These are phyloP conservation scores for Hylaea fasciaria DNA, from an alignment of 2,888 invertebrate genomes.

Conservation along the genomic window DNA sequence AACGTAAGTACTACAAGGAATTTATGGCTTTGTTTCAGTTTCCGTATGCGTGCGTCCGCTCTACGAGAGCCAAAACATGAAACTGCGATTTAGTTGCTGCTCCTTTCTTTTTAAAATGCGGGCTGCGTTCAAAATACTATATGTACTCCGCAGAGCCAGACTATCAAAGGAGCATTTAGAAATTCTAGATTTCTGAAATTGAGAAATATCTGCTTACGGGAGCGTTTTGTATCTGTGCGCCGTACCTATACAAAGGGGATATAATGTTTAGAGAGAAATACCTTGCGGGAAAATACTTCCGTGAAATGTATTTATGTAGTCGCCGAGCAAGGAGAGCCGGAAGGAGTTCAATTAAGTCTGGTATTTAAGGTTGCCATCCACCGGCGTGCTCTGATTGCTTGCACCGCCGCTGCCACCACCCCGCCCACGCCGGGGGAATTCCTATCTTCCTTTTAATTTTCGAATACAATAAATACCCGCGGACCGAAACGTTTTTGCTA, in stretches of 20 bases:
- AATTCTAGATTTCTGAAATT: constrained; percentile 47
- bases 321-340: constrained; percentile 65
- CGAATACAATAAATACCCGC: constrained; percentile 80
- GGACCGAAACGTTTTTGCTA: constrained; percentile 59
- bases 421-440: constrained; percentile 62
- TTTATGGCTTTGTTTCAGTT: constrained; percentile 60
- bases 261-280: constrained; percentile 61
- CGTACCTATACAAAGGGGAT: constrained; percentile 17
- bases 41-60: constrained; percentile 63
- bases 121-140: constrained; percentile 56
- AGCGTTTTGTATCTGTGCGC: constrained; percentile 16
- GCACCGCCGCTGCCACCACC: constrained; percentile 47
- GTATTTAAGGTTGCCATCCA: constrained; percentile 82
- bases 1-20: constrained; percentile 51
- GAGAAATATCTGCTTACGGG: constrained; percentile 37
- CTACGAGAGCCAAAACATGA: constrained; percentile 63
- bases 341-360: constrained; percentile 83
- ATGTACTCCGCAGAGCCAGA: constrained; percentile 44
- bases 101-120: constrained; percentile 60
- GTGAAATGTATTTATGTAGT: constrained; percentile 78
- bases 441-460: constrained; percentile 79
- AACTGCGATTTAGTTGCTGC: constrained; percentile 60
- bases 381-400: constrained; percentile 79
- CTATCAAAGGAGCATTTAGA: constrained; percentile 54
- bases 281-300: constrained; percentile 71